Conservation (phyloP, 1,140 invertebrate species). For the Sarcophaga bullata region DNA sequence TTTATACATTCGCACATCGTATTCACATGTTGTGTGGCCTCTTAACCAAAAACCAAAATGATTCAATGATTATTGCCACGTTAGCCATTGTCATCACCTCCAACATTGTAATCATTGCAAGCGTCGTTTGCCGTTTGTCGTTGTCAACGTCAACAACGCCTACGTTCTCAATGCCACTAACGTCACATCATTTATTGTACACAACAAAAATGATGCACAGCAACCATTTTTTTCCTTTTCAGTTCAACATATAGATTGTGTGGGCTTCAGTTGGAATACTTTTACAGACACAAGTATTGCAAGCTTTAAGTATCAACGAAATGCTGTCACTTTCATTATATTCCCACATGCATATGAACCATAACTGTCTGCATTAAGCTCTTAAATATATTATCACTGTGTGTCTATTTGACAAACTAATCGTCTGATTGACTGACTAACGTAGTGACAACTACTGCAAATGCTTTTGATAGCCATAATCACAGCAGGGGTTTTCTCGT, state of each 20-base stretch:
- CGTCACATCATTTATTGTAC: not conserved
- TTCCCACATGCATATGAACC: slow-evolving; percentile 1
- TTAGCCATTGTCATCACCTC: slow-evolving; percentile 4
- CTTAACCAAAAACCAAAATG: slow-evolving; percentile 23
- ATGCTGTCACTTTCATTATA: not conserved
- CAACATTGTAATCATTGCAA: not conserved
- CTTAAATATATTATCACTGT: not conserved
- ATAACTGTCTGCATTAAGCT: slow-evolving; percentile 8
- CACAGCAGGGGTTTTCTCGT: not conserved
- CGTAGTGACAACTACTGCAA: not conserved
- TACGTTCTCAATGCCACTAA: not conserved
- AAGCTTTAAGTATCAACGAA: not conserved
- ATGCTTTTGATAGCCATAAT: not conserved
- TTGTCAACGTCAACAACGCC: not conserved
- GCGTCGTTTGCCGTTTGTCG: no score
- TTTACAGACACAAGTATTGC: not conserved
- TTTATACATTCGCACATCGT: not conserved
- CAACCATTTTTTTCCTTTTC: no score
- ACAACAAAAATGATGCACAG: not conserved
- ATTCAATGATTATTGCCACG: slow-evolving; percentile 25
- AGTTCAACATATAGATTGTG: no score
- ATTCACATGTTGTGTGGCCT: not conserved
- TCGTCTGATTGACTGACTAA: not conserved
- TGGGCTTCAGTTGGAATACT: no score
- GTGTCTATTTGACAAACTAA: no score